Conservation (phyloP, 2,797 vertebrate genomes). For the Melanitta fusca region DNA sequence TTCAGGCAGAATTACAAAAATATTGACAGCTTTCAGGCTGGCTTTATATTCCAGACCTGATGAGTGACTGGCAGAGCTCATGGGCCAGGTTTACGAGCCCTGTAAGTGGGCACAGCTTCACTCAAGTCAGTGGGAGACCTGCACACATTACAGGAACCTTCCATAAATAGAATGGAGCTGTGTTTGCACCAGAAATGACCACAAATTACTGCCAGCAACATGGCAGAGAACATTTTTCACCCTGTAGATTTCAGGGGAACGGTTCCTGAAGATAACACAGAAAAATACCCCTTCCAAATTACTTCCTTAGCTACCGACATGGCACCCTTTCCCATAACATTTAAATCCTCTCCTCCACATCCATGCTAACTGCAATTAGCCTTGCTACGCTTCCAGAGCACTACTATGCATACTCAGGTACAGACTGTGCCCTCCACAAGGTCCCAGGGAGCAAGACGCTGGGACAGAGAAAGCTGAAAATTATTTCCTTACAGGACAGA, state of each 20-base stretch:
- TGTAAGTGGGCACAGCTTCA: slow-evolving; percentile 17
- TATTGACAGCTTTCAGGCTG: slow-evolving; percentile 32
- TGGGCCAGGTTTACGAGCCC: not conserved
- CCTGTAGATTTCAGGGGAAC: not conserved
- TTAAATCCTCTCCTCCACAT: not conserved
- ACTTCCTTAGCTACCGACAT: not conserved
- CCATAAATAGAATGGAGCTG: slow-evolving; percentile 37
- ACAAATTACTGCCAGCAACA: slow-evolving; percentile 21
- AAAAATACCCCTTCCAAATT: not conserved
- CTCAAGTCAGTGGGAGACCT: slow-evolving; percentile 17
- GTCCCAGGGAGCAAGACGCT: not conserved
- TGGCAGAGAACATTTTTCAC: slow-evolving; percentile 30
- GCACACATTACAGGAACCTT: slow-evolving; percentile 5
- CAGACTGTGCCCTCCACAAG: not conserved
- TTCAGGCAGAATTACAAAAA: slow-evolving; percentile 40
- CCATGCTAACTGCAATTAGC: not conserved
- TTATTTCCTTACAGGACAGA: not conserved
- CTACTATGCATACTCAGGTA: not conserved
- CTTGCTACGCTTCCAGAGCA: not conserved
- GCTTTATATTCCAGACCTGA: not conserved
- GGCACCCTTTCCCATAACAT: not conserved
- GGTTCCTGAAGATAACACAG: not conserved
- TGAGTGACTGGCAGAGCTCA: not conserved
- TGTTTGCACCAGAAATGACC: slow-evolving; percentile 49
- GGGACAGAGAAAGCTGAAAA: not conserved